Base-by-base conservation (phyloP, 2,113 vertebrate genomes). In the Ammodytes dubius region DNA sequence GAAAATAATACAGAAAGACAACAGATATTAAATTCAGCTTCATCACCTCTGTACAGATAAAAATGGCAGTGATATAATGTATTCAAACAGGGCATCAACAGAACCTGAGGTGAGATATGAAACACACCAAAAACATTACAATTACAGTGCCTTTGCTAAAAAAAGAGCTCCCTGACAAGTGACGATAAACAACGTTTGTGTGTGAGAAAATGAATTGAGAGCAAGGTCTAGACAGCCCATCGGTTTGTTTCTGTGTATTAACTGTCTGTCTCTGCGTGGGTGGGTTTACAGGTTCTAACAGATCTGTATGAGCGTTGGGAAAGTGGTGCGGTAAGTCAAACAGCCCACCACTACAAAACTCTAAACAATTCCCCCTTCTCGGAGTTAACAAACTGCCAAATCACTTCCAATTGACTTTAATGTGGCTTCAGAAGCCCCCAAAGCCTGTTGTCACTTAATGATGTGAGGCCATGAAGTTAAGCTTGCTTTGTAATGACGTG, bases 1-100 rank as follows among this genome's bases (percentile, higher is more conserved):
- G 88, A 91, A 92, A 92, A 84, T 14, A 27, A n/a, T 73, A 91
- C 83, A 89, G 54, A 83, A 57, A 89, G 49, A 93, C 79, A 89
- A 70, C 77, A 87, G 77, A 91, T 83, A 78, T 82, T 27, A 71
- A 49, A 78, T 50, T 69, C 6, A n/a, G 60, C 61, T 9, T 76
- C 37, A 77, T 68, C 67, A 80, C 58, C 49, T 84, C 50, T 57
- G 69, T 66, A 84, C 77, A 82, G 81, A 63, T 37, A 81, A 88
- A 27, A 85, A 88, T 71, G 64, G 35, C 70, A 70, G 59, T 64
- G 52, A 63, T 68, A 52, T 83, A 78, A 75, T 13, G 7, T 58
- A n/a, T 70, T 58, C 12, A 64, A 64, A 61, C 61, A 14, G 12
- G 2, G 35, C 58, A 59, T 45, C 46, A 76, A 49, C 59, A 53